Evolutionary conservation across 2,888 invertebrate species (phyloP), one percentile per base, ranked within the genome.

Genomic region (Arctia plantaginis): DNA sequence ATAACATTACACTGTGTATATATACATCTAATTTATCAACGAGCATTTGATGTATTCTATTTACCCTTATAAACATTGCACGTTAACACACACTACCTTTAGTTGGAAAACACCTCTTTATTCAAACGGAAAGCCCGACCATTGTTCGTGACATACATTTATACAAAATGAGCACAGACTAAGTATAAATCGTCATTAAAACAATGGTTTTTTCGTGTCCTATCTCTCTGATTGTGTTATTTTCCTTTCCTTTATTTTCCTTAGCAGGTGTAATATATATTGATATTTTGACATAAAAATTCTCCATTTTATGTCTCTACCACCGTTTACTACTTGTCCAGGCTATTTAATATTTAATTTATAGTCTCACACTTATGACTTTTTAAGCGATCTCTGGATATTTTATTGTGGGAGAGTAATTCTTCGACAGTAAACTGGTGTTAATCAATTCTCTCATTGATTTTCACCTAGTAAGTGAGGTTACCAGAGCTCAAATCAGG

Each of bases 141-240:
- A 87, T 89, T 88, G 88, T 88, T 86, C 79, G 84, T 83, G 85
- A 78, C 83, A 86, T 80, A 81, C 74, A 68, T 71, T 71, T 47
- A 72, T 74, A 44, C 77, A 74, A 81, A 78, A 81, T 72, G 72
- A 76, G 73, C 72, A 73, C 72, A 70, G 41, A 73, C 27, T 35
- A n/a, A 35, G 69, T 39, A 55, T 33, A 68, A 74, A 71, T 69
- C 71, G 70, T 51, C 51, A 73, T 79, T 75, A 72, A 67, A 75
- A 71, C 72, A 74, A 74, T 72, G 69, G 75, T 71, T 76, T 73
- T 55, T 77, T 72, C 75, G 80, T 78, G 76, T 75, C 74, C 55
- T 71, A 68, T 77, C 71, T 68, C 35, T 68, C 12, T 33, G 47
- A 13, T 30, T 47, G 39, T 66, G 33, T 66, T 59, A 39, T 77